phyloP scores from a whole-genome alignment of 2,888 invertebrate genomes.

The Zeuzera pyrina region DNA sequence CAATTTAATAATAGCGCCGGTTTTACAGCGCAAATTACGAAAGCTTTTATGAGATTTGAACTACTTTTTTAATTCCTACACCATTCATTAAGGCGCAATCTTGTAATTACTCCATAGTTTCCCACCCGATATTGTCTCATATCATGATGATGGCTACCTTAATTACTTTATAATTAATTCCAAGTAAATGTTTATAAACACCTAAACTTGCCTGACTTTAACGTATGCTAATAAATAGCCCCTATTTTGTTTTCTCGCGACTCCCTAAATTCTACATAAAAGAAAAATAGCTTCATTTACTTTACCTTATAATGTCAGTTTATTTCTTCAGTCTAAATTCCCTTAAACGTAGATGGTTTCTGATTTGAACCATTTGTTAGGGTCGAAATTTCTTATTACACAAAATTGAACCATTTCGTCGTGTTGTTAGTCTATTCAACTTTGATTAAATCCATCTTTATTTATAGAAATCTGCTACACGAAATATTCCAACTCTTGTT shows the following conservation, averaged over 20 bases:
- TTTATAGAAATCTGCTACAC: slow-evolving; percentile 19
- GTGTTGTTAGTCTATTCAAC: slow-evolving; percentile 31
- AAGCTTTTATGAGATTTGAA: slow-evolving; percentile 2
- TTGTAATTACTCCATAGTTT: not conserved
- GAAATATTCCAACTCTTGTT: slow-evolving; percentile 16
- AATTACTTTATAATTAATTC: no score
- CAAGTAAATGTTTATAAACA: no score
- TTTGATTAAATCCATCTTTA: slow-evolving; percentile 37
- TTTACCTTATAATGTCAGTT: no score
- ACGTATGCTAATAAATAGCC: no score
- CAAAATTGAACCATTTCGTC: slow-evolving; percentile 26
- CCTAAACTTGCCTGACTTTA: no score
- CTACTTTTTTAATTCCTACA: not conserved
- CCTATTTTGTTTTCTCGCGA: no score
- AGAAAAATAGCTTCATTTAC: no score
- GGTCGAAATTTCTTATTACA: slow-evolving; percentile 28
- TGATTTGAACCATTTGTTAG: slow-evolving; percentile 22
- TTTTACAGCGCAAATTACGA: slow-evolving; percentile 2
- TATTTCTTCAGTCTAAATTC: slow-evolving; percentile 22
- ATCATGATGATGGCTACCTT: slow-evolving; percentile 22
- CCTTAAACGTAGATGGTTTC: slow-evolving; percentile 26
- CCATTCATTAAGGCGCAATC: not conserved
- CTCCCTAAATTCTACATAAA: no score
- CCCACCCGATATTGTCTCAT: no score
- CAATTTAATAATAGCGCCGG: slow-evolving; percentile 29